Base-by-base conservation (phyloP, 2,888 invertebrate species). In the Diogma glabrata region DNA sequence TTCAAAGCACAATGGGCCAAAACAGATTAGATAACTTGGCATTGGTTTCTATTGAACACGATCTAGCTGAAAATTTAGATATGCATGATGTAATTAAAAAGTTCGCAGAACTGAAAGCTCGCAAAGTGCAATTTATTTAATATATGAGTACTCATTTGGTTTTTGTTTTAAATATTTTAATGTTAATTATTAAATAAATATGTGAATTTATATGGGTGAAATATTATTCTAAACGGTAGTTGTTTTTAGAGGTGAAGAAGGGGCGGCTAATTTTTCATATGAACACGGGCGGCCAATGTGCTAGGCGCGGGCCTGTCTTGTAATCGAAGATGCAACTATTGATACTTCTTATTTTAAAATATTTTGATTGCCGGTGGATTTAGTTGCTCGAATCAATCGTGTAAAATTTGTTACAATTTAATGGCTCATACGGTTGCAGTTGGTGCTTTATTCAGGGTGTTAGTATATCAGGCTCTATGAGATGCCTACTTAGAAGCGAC, bases 161-260 rank as follows among this genome's bases (percentile, higher is more conserved):
- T 33, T 6, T 33, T 33, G 33, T 36, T 36, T 36, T 36, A 36
- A 36, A 36, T 36, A 36, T 36, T 36, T 36, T 36, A n/a, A 36
- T 14, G 16, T 36, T 36, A 36, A 36, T 36, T 36, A 9, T 36
- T 36, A 36, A 36, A 9, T 36, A 36, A 36, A 36, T 36, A 36
- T 36, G 36, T 36, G 36, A 36, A 33, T 33, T 33, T 33, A 33
- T 33, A 33, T 33, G 33, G 33, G 12, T 33, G 33, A 4, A 33
- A 33, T 33, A 33, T 33, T 33, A 33, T 7, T 33, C 33, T 33
- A 33, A 33, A 33, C 12, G 33, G 5, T 33, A 33, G 12, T 33
- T 7, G 12, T 33, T 33, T n/a, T 33, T 7, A 7, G 33, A 33
- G 33, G 33, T 33, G 33, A 33, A 33, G 33, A 36, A 36, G 36